Percentiles rank a stretch among this genome's conserved stretches.
phyloP scores from a whole-genome alignment of 2,797 vertebrate genomes.

The Falco biarmicus region DNA sequence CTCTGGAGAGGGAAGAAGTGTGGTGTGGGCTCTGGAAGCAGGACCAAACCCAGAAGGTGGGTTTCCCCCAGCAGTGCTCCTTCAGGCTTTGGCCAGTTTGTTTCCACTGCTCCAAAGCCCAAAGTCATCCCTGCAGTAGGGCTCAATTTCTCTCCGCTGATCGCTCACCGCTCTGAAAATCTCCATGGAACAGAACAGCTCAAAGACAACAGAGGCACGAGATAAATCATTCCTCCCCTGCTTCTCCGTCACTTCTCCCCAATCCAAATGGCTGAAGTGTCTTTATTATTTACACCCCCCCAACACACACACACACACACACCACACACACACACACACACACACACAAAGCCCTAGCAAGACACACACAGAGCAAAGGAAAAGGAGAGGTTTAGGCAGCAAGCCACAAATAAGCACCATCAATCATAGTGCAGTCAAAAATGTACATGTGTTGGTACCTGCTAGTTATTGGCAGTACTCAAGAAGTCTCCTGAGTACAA shows the following conservation, averaged over 20 bases:
- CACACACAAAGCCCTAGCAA: background rate
- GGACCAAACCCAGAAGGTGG: background rate
- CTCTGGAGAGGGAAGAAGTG: background rate
- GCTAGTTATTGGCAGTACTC: slow-evolving; percentile 86
- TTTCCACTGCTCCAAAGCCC: background rate
- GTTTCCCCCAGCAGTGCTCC: background rate
- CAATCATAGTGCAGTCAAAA: slow-evolving; percentile 86
- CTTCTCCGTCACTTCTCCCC: background rate
- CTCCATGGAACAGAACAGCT: slow-evolving; percentile 52
- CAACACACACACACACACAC: no score
- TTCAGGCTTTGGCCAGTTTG: background rate
- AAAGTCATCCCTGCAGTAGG: background rate
- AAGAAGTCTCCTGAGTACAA: slow-evolving; percentile 78
- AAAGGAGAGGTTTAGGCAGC: slow-evolving; percentile 47
- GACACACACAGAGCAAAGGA: slow-evolving; percentile 76
- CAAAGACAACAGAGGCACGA: slow-evolving; percentile 73
- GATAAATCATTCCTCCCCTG: slow-evolving; percentile 77
- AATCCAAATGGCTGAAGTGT: slow-evolving; percentile 23
- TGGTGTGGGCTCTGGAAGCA: background rate
- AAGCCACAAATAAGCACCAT: slow-evolving; percentile 88
- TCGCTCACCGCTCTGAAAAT: background rate
- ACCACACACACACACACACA: background rate
- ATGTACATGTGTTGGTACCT: slow-evolving; percentile 86
- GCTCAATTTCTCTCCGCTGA: background rate
- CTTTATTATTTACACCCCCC: slow-evolving; percentile 12